Evolutionary conservation across 2,888 invertebrate species (phyloP).

Genomic region (Hipparchia sbordonii): DNA sequence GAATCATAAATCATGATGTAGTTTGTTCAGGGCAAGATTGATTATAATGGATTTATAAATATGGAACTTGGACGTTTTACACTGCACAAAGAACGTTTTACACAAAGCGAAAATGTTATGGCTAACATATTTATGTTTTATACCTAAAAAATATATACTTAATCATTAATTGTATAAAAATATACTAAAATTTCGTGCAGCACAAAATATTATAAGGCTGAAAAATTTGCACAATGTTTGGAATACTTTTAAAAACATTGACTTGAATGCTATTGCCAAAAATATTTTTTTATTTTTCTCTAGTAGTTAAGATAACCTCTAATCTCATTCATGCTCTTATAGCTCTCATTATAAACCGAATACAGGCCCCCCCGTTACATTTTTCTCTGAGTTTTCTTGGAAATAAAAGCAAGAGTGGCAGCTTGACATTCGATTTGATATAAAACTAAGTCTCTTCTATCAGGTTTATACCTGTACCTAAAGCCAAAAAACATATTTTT

Average conservation of each 20-base stretch:
- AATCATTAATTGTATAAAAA: neutral
- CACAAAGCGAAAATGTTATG: neutral
- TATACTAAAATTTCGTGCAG: slow-evolving; percentile 12
- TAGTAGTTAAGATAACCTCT: neutral
- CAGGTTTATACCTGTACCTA: no score
- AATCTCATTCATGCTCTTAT: neutral
- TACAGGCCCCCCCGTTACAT: neutral
- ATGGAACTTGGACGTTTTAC: no score
- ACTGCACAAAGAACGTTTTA: neutral
- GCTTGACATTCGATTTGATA: no score
- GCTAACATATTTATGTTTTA: neutral
- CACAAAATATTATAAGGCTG: slow-evolving; percentile 33
- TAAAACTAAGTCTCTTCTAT: no score
- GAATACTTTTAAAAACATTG: neutral
- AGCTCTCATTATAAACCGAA: neutral
- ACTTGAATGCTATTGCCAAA: neutral
- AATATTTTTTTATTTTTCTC: neutral
- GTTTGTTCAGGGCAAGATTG: no score
- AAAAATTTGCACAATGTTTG: slow-evolving; percentile 15
- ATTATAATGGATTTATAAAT: no score
- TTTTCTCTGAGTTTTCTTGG: no score
- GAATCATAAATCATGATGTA: no score
- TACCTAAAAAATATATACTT: neutral
- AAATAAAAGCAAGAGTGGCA: no score
- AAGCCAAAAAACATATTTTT: no score